These are phyloP conservation scores for Alloscopus bannaensis DNA, from an alignment of 2,888 invertebrate genomes.

Conservation along the genomic window DNA sequence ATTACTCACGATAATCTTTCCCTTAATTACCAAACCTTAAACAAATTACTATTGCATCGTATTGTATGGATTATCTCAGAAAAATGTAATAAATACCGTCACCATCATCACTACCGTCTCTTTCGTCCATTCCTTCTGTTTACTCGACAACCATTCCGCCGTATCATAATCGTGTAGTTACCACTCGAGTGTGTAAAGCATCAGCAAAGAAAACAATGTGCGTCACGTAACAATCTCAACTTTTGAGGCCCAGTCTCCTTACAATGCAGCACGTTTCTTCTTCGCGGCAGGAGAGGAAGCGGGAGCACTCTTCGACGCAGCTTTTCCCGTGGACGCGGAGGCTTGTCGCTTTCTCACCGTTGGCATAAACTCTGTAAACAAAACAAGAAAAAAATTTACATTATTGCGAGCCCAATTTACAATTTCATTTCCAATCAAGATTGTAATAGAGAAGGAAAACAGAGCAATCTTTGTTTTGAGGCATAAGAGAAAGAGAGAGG, in stretches of 20 bases:
- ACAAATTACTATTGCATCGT: conserved; percentile 24
- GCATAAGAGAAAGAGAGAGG: background rate
- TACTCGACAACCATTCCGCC: too few species aligned
- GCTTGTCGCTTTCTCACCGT: conserved; percentile 55
- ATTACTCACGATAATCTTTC: background rate
- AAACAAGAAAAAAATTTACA: conserved; percentile 18
- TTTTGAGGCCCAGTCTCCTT: too few species aligned
- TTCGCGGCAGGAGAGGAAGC: conserved; percentile 45
- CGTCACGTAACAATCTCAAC: background rate
- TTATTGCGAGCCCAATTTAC: conserved; percentile 18
- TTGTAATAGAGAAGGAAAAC: conserved; percentile 8
- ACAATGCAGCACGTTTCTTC: conserved; percentile 49
- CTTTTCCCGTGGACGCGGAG: conserved; percentile 47
- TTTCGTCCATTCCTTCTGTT: background rate
- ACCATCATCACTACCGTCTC: background rate
- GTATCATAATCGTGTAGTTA: too few species aligned
- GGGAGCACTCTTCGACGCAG: conserved; percentile 57
- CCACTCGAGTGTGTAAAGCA: too few species aligned
- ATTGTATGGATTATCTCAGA: conserved; percentile 10
- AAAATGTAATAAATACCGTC: conserved; percentile 13
- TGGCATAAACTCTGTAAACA: conserved; percentile 45
- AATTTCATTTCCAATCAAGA: conserved; percentile 11
- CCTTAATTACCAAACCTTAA: background rate
- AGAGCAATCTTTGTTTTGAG: background rate
- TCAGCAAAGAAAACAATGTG: too few species aligned